These are phyloP conservation scores for Troglohyphantes excavatus DNA, from an alignment of 2,888 invertebrate genomes.

Conservation along the genomic window DNA sequence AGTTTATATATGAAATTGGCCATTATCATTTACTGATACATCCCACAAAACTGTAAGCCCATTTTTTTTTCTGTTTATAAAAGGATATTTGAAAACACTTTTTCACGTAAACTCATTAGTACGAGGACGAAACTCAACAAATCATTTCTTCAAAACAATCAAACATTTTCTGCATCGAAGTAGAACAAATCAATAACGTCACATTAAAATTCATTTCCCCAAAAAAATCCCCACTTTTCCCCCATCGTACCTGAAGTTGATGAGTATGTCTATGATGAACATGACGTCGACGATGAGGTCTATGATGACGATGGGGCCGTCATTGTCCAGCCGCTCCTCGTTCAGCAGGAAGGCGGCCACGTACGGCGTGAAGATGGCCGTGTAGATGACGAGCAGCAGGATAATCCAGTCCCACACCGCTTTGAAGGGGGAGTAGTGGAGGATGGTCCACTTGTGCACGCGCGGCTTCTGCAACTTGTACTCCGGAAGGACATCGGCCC, in stretches of 20 bases:
- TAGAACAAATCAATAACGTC: no score
- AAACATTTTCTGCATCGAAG: no score
- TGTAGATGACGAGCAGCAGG: conserved; percentile 96
- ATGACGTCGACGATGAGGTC: conserved; percentile 98
- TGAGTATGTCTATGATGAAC: conserved; percentile 99
- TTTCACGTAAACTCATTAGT: no score
- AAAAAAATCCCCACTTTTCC: no score
- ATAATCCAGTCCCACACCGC: conserved; percentile 99
- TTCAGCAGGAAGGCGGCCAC: conserved; percentile 98
- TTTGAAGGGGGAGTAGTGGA: conserved; percentile 99
- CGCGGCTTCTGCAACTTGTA: conserved; percentile 87
- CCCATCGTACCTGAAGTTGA: conserved; percentile 95
- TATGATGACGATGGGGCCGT: conserved; percentile 96
- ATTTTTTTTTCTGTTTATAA: no score
- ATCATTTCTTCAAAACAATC: no score
- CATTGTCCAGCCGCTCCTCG: conserved; percentile 88
- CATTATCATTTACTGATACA: no score
- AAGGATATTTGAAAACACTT: no score
- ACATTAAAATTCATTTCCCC: no score
- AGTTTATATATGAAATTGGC: no score
- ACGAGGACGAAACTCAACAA: no score
- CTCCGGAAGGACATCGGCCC: conserved; percentile 97
- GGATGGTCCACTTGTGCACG: conserved; percentile 94
- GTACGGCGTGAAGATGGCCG: conserved; percentile 99
- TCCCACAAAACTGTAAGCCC: no score